Base-by-base conservation (phyloP, 2,113 vertebrate species). In the Tiliqua scincoides region DNA sequence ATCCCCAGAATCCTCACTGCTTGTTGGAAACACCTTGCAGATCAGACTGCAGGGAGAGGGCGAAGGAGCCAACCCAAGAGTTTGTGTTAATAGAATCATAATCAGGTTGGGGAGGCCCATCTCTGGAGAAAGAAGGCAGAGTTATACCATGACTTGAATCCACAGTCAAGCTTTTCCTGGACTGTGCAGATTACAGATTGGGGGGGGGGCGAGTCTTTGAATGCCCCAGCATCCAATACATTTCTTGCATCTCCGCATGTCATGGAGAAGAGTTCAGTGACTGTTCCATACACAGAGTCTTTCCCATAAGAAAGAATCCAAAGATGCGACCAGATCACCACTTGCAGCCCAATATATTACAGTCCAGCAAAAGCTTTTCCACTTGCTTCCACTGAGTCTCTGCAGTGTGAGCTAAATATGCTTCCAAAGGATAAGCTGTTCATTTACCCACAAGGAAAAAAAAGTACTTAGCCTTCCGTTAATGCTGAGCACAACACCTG, bases 1-100 rank as follows among this genome's bases (percentile, higher is more conserved):
- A 27, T 79, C 12, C 21, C 54, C 8, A 0, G 17, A 35, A 21
- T 1, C 21, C 27, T 21, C 62, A 2, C 32, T 23, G 72, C 27
- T 43, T 2, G 0, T 1, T 30, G 57, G 77, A 81, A 62, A 85
- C 12, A 5, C 23, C 3, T 37, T 68, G 5, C 54, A 1, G 4
- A 40, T 8, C 0, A 2, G 4, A 14, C 43, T 27, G 8, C 35
- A 3, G 3, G 65, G 70, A 1, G 0, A 62, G 62, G 14, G 52
- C 4, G 79, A 57, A 15, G 54, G 54, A 57, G 54, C 54, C 54
- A 57, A 17, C 54, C 17, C 54, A 57, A 17, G 6, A 17, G 54
- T 12, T 57, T 12, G 54, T 92, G 1, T 86, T 90, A 80, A 92
- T 88, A 87, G 87, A 93, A 88, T 89, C 89, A 82, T 74, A 37